Evolutionary conservation across 2,888 invertebrate species (phyloP), one percentile per base, ranked within the genome.

Genomic region (Patella depressa): DNA sequence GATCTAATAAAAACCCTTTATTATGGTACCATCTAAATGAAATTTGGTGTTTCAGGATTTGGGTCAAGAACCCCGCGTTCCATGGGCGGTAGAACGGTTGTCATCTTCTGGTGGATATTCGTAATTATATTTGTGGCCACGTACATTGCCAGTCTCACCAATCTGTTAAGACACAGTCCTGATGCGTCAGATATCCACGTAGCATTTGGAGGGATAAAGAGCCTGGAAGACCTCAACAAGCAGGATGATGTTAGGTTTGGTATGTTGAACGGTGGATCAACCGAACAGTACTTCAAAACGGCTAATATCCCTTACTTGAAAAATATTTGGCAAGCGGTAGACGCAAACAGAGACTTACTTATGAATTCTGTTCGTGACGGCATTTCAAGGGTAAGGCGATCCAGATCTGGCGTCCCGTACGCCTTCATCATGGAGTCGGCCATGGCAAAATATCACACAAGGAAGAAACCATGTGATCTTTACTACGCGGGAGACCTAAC

Each of bases 81-180:
- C 3, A 54, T 88, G 19, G 88, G 87, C 11, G 88, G 84, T 2
- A 82, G 89, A 12, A 77, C 87, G 9, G 83, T 87, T 5, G 85
- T 85, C 53, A 79, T 82, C 12, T 81, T 83, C 75, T 89, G 88
- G 88, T 89, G 88, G 87, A 24, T 86, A 34, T 89, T 88, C 77
- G 84, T 86, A 29, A 74, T 88, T 15, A 78, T 87, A 17, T 84
- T 86, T 15, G 71, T 89, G 7, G 73, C 85, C 19, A 84, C 86
- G 29, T 89, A 88, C 80, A 87, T 85, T 14, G 86, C 87, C 19
- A 85, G 85, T 74, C 80, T 89, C 29, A 86, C 87, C 55, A 87
- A 87, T 83, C 78, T 84, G 34, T 80, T 89, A 19, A 78, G 85
- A 15, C 74, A 83, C n/a, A 83, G 82, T 7, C 81, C 84, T 29